These are phyloP conservation scores for Sternarchorhynchus goeldii DNA, from an alignment of 2,797 vertebrate genomes.

Conservation along the genomic window DNA sequence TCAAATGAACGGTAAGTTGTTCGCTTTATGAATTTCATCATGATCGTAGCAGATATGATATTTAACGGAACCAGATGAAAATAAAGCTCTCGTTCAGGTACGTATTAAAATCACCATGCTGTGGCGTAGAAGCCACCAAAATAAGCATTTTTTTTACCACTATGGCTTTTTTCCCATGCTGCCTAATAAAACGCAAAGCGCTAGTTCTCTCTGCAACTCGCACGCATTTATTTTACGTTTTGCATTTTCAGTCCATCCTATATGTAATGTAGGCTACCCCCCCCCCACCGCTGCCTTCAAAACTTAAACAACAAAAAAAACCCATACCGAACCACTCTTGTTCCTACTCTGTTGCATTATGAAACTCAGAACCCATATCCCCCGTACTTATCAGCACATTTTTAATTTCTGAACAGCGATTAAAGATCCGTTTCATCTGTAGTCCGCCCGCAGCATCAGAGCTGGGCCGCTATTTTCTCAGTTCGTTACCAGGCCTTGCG, in stretches of 20 bases:
- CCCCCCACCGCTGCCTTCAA: too few species aligned
- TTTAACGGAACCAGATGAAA: neutral
- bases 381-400: neutral
- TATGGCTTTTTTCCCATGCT: neutral
- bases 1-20: slow-evolving; percentile 5
- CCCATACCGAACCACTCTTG: neutral
- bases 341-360: neutral
- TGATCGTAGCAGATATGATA: neutral
- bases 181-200: neutral
- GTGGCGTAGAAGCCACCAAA: neutral
- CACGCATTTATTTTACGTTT: too few species aligned
- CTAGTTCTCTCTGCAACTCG: too few species aligned
- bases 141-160: neutral
- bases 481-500: neutral
- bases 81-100: neutral
- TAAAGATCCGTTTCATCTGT: neutral
- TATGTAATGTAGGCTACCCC: too few species aligned
- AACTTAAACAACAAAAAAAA: too few species aligned
- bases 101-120: neutral
- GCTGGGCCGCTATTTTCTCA: neutral
- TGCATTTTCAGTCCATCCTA: too few species aligned
- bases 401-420: neutral
- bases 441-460: neutral
- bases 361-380: neutral
- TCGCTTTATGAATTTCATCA: slow-evolving; percentile 1